A percentile compares a stretch with the other conserved stretches of the same genome.
These are phyloP conservation scores for Tapera naevia DNA, from an alignment of 2,797 vertebrate species.

Conservation along the genomic window DNA sequence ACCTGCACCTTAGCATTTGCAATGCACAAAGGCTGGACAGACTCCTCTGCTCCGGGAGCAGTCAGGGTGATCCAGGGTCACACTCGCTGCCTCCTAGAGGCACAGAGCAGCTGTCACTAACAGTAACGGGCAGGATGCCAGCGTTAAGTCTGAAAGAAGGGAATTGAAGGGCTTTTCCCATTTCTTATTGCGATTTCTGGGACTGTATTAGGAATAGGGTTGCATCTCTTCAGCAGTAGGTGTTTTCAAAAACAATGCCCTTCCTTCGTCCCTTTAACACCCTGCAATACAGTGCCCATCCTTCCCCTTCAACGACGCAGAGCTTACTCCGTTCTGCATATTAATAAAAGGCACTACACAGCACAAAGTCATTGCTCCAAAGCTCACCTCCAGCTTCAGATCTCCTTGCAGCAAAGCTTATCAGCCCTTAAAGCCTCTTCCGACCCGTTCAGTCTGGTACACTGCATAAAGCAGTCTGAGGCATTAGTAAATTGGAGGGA, in stretches of 20 bases:
- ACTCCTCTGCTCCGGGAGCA: background rate
- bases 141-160: background rate
- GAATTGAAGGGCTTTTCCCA: background rate
- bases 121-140: fast-evolving
- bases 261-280: background rate
- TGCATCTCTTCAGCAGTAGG: background rate
- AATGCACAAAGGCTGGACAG: background rate
- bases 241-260: background rate
- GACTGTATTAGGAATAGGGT: background rate
- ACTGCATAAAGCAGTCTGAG: slow-evolving; percentile 13
- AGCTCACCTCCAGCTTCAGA: slow-evolving; percentile 38
- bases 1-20: background rate
- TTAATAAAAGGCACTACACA: slow-evolving; percentile 33
- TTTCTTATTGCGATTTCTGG: background rate
- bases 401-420: slow-evolving; percentile 38
- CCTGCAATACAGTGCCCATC: background rate
- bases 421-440: slow-evolving; percentile 49
- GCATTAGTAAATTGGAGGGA: background rate
- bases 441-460: slow-evolving; percentile 24
- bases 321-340: background rate
- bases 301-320: background rate
- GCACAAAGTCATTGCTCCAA: slow-evolving; percentile 43
- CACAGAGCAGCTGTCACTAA: background rate
- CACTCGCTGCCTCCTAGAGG: fast-evolving
- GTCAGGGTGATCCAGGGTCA: background rate